A percentile compares a stretch with the other conserved stretches of the same genome.
phyloP scores from a whole-genome alignment of 2,797 vertebrate species.

The Alcedo quadribrachys region DNA sequence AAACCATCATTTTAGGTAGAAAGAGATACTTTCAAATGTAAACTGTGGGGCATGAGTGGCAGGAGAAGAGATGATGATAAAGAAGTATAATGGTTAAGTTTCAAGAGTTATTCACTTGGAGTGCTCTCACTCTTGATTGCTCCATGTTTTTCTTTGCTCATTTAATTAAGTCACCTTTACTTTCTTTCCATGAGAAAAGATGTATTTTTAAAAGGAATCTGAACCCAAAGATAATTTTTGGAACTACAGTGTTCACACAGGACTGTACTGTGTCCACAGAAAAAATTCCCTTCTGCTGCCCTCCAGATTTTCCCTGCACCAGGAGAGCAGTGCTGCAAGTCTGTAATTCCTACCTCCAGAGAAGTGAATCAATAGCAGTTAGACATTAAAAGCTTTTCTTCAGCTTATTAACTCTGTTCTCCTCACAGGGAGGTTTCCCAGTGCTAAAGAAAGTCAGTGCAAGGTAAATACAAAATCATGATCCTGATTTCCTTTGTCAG shows the following conservation, averaged over 20 bases:
- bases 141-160: neutral
- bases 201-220: neutral
- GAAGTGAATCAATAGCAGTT: neutral
- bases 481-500: neutral
- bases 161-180: neutral
- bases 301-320: neutral
- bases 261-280: accelerated
- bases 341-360: neutral
- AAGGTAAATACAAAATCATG: neutral
- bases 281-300: neutral
- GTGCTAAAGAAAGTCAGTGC: neutral
- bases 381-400: neutral
- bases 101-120: neutral
- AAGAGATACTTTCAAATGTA: neutral
- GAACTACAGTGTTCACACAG: neutral
- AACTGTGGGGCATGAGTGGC: neutral
- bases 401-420: neutral
- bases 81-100: neutral
- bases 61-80: neutral
- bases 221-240: neutral
- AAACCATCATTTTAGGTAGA: neutral
- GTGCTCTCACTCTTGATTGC: neutral
- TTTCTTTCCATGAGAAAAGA: neutral
- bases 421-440: neutral
- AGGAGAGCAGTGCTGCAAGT: neutral